phyloP scores from a whole-genome alignment of 1,140 invertebrate species.

The Dolichoris vasculosae region DNA sequence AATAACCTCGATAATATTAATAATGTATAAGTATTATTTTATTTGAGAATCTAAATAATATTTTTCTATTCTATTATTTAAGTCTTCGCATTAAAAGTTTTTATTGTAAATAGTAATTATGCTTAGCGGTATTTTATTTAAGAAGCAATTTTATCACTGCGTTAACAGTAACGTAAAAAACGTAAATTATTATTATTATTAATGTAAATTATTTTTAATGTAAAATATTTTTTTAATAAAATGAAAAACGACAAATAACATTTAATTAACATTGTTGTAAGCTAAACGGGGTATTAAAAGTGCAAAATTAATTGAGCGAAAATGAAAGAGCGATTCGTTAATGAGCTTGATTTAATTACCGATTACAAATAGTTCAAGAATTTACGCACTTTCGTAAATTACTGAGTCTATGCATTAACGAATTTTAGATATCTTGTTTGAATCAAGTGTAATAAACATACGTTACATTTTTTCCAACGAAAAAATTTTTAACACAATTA shows the following conservation, averaged over 20 bases:
- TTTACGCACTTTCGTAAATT: slow-evolving; percentile 41
- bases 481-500: slow-evolving; percentile 34
- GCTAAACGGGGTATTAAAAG: background rate
- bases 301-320: background rate
- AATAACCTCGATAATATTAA: background rate
- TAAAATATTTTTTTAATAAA: too few relatives aligned
- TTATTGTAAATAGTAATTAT: slow-evolving; percentile 52
- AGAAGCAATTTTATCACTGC: slow-evolving; percentile 6
- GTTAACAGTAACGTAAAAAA: background rate
- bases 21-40: background rate
- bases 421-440: slow-evolving; percentile 47
- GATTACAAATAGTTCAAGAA: slow-evolving; percentile 21
- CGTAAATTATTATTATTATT: too few relatives aligned
- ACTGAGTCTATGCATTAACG: slow-evolving; percentile 41
- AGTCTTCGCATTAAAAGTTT: slow-evolving; percentile 51
- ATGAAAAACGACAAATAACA: too few relatives aligned
- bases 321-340: background rate
- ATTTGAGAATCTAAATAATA: background rate
- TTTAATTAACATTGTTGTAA: background rate
- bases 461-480: too few relatives aligned
- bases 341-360: slow-evolving; percentile 35
- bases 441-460: slow-evolving; percentile 38
- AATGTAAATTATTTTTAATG: too few relatives aligned
- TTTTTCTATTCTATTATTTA: background rate
- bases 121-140: slow-evolving; percentile 49